A percentile compares a stretch with the other conserved stretches of the same genome.
phyloP scores from a whole-genome alignment of 2,797 vertebrate genomes.

The Sternotherus odoratus region DNA sequence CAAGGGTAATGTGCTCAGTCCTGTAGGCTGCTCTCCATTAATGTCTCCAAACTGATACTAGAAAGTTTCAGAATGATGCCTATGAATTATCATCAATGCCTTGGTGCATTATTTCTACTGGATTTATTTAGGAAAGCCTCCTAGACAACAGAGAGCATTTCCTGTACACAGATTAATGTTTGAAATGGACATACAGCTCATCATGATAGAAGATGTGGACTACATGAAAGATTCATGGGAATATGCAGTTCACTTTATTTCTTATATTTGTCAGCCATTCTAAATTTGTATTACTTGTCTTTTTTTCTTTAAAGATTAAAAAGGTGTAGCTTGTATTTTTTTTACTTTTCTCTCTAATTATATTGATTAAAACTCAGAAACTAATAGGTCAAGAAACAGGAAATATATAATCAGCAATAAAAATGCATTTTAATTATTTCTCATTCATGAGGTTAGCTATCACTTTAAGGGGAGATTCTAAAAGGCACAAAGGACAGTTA shows the following conservation, averaged over 20 bases:
- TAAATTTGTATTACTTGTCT: background rate
- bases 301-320: slow-evolving; percentile 9
- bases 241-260: background rate
- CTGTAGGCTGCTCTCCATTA: background rate
- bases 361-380: slow-evolving; percentile 37
- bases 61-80: background rate
- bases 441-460: slow-evolving; percentile 63
- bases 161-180: background rate
- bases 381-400: slow-evolving; percentile 69
- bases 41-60: background rate
- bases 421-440: slow-evolving; percentile 75
- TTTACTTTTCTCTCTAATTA: slow-evolving; percentile 20
- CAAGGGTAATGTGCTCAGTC: background rate
- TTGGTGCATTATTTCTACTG: background rate
- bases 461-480: slow-evolving; percentile 57
- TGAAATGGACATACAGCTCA: slow-evolving; percentile 19
- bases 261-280: slow-evolving; percentile 18
- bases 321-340: background rate
- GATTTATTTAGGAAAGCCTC: background rate
- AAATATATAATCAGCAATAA: slow-evolving; percentile 71
- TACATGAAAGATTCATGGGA: background rate
- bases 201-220: background rate
- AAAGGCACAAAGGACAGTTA: slow-evolving; percentile 58
- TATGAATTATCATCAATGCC: background rate
- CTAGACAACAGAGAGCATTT: background rate